A percentile compares a stretch with the other conserved stretches of the same genome.
phyloP scores from a whole-genome alignment of 2,113 vertebrate species.

The Australoheros scitulus region DNA sequence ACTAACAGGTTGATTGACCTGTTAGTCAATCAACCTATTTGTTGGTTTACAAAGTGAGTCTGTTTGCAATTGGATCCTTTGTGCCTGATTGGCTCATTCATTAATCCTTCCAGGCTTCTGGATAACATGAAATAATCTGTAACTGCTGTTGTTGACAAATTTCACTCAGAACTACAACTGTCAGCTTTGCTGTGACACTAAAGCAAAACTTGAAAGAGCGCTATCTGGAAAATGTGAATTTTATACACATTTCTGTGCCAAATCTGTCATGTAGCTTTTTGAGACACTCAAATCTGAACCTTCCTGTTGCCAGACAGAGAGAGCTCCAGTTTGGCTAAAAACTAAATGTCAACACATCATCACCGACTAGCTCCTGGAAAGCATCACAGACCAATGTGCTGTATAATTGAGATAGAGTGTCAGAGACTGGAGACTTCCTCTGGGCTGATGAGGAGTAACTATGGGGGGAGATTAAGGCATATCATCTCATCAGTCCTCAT shows the following conservation, averaged over 20 bases:
- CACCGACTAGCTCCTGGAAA: slow-evolving; percentile 21
- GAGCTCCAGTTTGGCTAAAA: not conserved
- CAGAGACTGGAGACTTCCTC: slow-evolving; percentile 55
- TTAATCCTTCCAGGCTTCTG: not conserved
- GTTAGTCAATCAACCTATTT: no score
- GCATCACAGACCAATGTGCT: slow-evolving; percentile 27
- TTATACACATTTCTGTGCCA: not conserved
- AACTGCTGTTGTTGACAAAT: not conserved
- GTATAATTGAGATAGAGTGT: slow-evolving; percentile 12
- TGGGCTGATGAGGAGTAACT: slow-evolving; percentile 46
- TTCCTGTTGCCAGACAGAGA: not conserved
- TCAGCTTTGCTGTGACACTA: not conserved
- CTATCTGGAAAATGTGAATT: not conserved
- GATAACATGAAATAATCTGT: not conserved
- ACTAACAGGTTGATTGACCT: no score
- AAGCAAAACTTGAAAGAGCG: not conserved
- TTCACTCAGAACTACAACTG: not conserved
- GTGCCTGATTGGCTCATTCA: not conserved
- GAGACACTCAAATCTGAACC: not conserved
- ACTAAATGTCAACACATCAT: slow-evolving; percentile 29
- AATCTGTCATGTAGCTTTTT: not conserved
- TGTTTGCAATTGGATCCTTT: not conserved
- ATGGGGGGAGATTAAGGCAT: slow-evolving; percentile 29
- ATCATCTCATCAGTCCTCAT: slow-evolving; percentile 42
- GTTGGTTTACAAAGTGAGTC: no score